phyloP scores from a whole-genome alignment of 2,113 vertebrate species.

The Periophthalmodon schlosseri region DNA sequence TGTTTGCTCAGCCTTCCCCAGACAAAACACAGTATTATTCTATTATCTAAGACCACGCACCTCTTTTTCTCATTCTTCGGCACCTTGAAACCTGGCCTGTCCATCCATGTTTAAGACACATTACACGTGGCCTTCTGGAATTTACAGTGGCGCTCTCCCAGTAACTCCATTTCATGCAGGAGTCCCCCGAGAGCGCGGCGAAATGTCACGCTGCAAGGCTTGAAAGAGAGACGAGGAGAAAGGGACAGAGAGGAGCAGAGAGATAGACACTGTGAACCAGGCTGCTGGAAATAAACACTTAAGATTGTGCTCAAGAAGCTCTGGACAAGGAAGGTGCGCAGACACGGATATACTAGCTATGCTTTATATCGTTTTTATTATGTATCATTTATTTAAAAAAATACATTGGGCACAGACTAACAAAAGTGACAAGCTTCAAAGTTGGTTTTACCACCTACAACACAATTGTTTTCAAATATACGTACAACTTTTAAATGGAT shows the following conservation, averaged over 20 bases:
- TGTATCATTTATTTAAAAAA: background rate
- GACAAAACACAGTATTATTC: slow-evolving; percentile 98
- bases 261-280: slow-evolving; percentile 79
- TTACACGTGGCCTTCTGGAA: slow-evolving; percentile 98
- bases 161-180: slow-evolving; percentile 97
- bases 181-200: slow-evolving; percentile 92
- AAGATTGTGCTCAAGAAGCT: slow-evolving; percentile 88
- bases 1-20: slow-evolving; percentile 90
- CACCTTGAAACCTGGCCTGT: slow-evolving; percentile 83
- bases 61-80: slow-evolving; percentile 51
- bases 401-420: background rate
- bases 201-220: slow-evolving; percentile 97
- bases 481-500: background rate
- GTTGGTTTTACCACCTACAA: background rate
- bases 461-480: background rate
- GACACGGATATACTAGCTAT: slow-evolving; percentile 38
- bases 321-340: slow-evolving; percentile 44
- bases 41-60: slow-evolving; percentile 93
- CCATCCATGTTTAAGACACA: slow-evolving; percentile 98
- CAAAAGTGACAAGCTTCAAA: background rate
- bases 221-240: slow-evolving; percentile 79
- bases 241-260: slow-evolving; percentile 68
- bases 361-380: background rate
- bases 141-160: slow-evolving; percentile 98
- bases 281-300: slow-evolving; percentile 97